Evolutionary conservation across 1,140 invertebrate genomes (phyloP).

Genomic region (Riptortus pedestris): DNA sequence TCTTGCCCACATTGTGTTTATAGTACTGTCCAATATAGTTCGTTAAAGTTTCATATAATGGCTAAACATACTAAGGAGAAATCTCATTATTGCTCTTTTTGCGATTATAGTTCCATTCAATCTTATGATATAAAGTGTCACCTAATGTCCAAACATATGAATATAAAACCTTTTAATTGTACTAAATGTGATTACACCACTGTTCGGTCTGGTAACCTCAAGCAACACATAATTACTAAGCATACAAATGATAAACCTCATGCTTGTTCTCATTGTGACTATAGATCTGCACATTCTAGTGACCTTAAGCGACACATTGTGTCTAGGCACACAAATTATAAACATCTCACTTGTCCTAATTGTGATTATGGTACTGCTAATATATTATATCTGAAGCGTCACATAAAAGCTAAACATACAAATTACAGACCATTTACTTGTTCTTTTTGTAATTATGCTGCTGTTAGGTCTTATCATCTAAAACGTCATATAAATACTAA

Average conservation of each 20-base stretch:
- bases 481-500: neutral
- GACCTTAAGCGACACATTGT: neutral
- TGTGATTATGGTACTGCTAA: neutral
- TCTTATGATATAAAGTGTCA: neutral
- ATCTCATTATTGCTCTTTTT: neutral
- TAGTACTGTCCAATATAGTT: neutral
- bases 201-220: neutral
- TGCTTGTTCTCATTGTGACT: neutral
- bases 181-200: neutral
- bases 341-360: neutral
- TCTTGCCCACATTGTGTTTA: neutral
- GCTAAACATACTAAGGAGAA: neutral
- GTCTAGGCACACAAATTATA: neutral
- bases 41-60: neutral
- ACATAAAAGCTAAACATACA: neutral
- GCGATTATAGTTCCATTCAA: constrained; percentile 1
- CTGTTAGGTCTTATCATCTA: neutral
- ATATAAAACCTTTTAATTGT: neutral
- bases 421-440: neutral
- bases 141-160: neutral
- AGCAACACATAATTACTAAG: neutral
- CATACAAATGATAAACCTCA: neutral
- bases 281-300: neutral
- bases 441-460: neutral
- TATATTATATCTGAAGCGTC: neutral